Base-by-base conservation (phyloP, 2,888 invertebrate species). In the Aphodius granarius region DNA sequence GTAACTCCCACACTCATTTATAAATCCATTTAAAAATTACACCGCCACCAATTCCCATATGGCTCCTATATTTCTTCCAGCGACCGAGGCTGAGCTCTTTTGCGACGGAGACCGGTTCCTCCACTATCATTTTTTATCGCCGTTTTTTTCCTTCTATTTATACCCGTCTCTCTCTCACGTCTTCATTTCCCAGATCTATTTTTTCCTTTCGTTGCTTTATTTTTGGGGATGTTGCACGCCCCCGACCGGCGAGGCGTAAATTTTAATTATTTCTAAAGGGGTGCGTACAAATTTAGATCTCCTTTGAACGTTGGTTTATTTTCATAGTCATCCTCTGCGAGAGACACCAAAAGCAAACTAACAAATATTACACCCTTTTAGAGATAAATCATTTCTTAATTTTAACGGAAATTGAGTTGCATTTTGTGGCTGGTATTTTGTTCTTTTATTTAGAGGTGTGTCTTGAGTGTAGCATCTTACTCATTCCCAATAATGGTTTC, bases 21-120 rank as follows among this genome's bases (percentile, higher is more conserved):
- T 75, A 75, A 75, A 72, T 75, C 75, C 75, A 75, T 73, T 75
- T 75, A 75, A 75, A 75, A 75, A 75, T 75, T 75, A 72, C 75
- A 73, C 71, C 65, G 63, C 68, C 16, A 13, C 43, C 43, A 43
- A 43, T 43, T 43, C 43, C 43, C 43, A 43, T 43, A 43, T 43
- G 43, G 43, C 43, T 43, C 43, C 43, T 43, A 43, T 43, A 43
- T 43, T 43, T 43, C 43, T 43, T 43, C 4, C 6, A 43, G 43
- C 9, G 9, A 1, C 43, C 43, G 43, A 43, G n/a, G n/a, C n/a
- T n/a, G n/a, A n/a, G n/a, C n/a, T n/a, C n/a, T n/a, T n/a, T n/a
- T n/a, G n/a, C n/a, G n/a, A 43, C 43, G 6, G 43, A 6, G 43
- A 43, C 43, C 43, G 13, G 43, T 43, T 43, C 43, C 13, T 6